Percentiles rank a stretch among this genome's conserved stretches.
Evolutionary conservation across 1,140 invertebrate species (phyloP).

Genomic region (Ectropis grisescens): DNA sequence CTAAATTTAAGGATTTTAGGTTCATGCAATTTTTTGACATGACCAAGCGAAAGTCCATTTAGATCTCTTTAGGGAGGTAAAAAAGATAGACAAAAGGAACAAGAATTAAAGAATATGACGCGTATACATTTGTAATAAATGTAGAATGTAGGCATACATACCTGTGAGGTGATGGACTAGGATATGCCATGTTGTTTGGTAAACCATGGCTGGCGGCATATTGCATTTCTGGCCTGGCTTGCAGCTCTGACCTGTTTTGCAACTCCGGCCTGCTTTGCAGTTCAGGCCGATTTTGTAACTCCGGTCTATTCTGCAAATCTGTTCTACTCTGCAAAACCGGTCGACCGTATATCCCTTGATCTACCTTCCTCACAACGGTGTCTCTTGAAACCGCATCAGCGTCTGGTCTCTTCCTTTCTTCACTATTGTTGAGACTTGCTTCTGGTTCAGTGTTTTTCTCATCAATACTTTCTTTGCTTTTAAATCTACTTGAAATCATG

Average conservation of each 20-base stretch:
- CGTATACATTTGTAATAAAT: too few relatives aligned
- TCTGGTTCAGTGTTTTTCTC: slow-evolving; percentile 71
- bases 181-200: slow-evolving; percentile 49
- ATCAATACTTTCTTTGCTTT: slow-evolving; percentile 71
- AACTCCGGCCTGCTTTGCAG: slow-evolving; percentile 47
- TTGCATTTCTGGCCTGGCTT: slow-evolving; percentile 64
- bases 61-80: too few relatives aligned
- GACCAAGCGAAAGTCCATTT: too few relatives aligned
- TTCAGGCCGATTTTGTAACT: too few relatives aligned
- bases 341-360: slow-evolving; percentile 73
- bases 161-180: slow-evolving; percentile 54
- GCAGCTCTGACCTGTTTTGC: slow-evolving; percentile 53
- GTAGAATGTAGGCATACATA: too few relatives aligned
- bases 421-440: slow-evolving; percentile 75
- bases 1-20: too few relatives aligned
- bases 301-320: slow-evolving; percentile 27
- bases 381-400: slow-evolving; percentile 49
- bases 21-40: too few relatives aligned
- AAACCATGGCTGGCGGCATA: slow-evolving; percentile 43
- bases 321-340: slow-evolving; percentile 70
- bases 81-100: too few relatives aligned
- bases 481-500: slow-evolving; percentile 87
- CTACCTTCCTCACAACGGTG: slow-evolving; percentile 40
- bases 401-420: slow-evolving; percentile 72
- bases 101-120: too few relatives aligned